Base-by-base conservation (phyloP, 1,140 invertebrate species). In the Odontomachus brunneus region DNA sequence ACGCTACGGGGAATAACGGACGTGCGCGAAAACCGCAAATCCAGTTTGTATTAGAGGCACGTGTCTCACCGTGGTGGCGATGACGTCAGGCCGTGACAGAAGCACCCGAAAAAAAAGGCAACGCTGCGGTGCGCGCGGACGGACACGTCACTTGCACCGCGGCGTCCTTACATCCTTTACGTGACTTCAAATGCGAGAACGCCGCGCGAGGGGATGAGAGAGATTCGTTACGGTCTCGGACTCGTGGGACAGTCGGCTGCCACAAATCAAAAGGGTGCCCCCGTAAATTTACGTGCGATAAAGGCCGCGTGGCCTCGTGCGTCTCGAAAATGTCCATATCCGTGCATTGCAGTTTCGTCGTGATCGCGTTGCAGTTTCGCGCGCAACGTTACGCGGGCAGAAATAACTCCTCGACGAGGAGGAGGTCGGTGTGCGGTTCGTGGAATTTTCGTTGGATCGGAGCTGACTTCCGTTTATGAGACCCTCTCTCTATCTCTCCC, bases 1-100 rank as follows among this genome's bases (percentile, higher is more conserved):
- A 33, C 29, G 44, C 14, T 57, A 49, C 69, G 57, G 59, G 60
- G 51, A 76, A 80, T 89, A 90, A 89, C 89, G 90, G 86, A 81
- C 63, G 57, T 73, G 83, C 49, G 51, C 26, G 72, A 80, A 85
- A 83, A 87, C 89, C 84, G 88, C 78, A 88, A 90, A 86, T 83
- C 66, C 81, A 73, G 87, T 90, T 90, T 80, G 71, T 83, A 90
- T 89, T 73, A 86, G 83, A 48, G 73, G 26, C 84, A 89, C 72
- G 86, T 74, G 59, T 86, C 87, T 82, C 72, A 24, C 3, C 22
- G 3, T 71, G 80, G 55, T 5, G 29, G 55, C 83, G 85, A 69
- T 90, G 88, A 89, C 86, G 84, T 91, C 90, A 90, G 38, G 38
- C 65, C 62, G 24, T 53, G 48, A 48, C 51, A 63, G 81, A 38